phyloP scores from a whole-genome alignment of 1,140 invertebrate genomes.

The Hesperophylax magnus region DNA sequence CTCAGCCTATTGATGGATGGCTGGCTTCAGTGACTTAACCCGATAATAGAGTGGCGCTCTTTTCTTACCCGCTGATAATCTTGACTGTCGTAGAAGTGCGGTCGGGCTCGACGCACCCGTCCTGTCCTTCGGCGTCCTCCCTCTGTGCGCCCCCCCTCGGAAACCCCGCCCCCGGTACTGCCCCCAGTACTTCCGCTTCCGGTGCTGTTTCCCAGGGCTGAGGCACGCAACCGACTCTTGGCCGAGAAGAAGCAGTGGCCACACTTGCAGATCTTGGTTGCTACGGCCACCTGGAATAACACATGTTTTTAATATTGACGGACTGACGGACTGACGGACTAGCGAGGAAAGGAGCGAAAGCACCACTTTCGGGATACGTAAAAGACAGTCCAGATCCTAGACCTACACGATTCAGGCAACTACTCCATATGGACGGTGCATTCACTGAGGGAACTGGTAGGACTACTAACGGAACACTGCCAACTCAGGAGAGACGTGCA shows the following conservation, averaged over 20 bases:
- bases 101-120: constrained; percentile 82
- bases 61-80: constrained; percentile 80
- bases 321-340: too few relatives aligned
- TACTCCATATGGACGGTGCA: too few relatives aligned
- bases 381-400: too few relatives aligned
- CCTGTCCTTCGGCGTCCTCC: constrained; percentile 78
- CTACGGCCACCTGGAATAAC: constrained; percentile 79
- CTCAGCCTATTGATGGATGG: too few relatives aligned
- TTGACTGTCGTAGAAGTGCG: constrained; percentile 87
- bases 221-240: constrained; percentile 58
- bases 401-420: too few relatives aligned
- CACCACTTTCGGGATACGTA: too few relatives aligned
- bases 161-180: constrained; percentile 32
- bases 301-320: too few relatives aligned
- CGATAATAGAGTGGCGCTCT: constrained; percentile 58
- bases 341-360: too few relatives aligned
- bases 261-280: constrained; percentile 85
- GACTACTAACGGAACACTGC: too few relatives aligned
- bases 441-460: too few relatives aligned
- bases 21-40: too few relatives aligned
- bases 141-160: constrained; percentile 47
- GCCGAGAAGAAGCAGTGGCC: constrained; percentile 84
- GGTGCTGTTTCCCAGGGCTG: constrained; percentile 43
- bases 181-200: constrained; percentile 21
- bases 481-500: too few relatives aligned